Evolutionary conservation across 1,140 invertebrate genomes (phyloP), one percentile per base, ranked within the genome.

Genomic region (Nephila pilipes): DNA sequence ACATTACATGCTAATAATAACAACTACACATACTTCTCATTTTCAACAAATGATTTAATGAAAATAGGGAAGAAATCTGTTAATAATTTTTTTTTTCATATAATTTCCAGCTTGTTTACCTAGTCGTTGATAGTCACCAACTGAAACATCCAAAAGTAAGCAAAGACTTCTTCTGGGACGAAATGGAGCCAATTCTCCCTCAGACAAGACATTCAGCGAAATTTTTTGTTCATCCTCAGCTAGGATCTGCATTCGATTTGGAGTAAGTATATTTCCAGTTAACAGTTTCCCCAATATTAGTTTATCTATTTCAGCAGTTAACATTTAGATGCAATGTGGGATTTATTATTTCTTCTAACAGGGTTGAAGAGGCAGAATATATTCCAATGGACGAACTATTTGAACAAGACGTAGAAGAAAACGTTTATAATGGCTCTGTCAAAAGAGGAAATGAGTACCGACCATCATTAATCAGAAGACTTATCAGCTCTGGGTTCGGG

Each of bases 111-210:
- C 58, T 94, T 80, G 65, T 63, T 0, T 94, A 94, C 63, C 63
- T 90, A 2, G 81, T 93, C 6, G 94, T 93, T 1, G 94, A 94
- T 57, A 55, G 93, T 14, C 88, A 94, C 83, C 87, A 92, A 25
- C 65, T 93, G 79, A 92, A 94, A 29, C 93, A 90, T 58, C 94
- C 94, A 5, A 90, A 94, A 38, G 69, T 95, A 0, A 79, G 79
- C 12, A 95, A 95, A 55, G 96, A 96, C 93, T 94, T 94, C 57
- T 96, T 95, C 87, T 96, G 96, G 96, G 95, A 96, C 83, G 95
- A 95, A 81, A 93, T 94, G 36, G 95, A 95, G 1, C 94, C 94
- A 5, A 94, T 95, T 60, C 93, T 95, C 12, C 95, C 95, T 0
- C 95, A 96, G 93, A 95, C 95, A 1, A 94, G 85, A 85, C 79